Evolutionary conservation across 2,113 vertebrate species (phyloP), one percentile per base, ranked within the genome.

Genomic region (Carassius auratus): DNA sequence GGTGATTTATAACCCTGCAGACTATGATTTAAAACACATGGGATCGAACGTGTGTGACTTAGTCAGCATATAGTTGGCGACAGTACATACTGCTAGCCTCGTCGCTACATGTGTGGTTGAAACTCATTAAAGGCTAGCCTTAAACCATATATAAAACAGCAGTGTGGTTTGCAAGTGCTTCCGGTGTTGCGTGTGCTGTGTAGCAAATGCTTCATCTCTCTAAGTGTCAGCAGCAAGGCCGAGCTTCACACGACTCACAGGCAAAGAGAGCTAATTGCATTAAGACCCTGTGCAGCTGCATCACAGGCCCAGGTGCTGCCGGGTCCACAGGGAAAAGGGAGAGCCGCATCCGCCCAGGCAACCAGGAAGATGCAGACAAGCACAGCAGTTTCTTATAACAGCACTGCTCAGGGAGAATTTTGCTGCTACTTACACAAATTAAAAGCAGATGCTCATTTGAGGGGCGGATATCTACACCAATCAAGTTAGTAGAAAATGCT

Each of bases 1-100:
- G 66, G 73, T 87, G 88, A 89, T 87, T 89, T 84, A 89, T 85
- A 62, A 77, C 82, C 83, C 87, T 86, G 79, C 84, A 84, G 77
- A 71, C 82, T 69, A 73, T 76, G 81, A 88, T 88, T 88, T 85
- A 88, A 84, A 88, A 88, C 85, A 84, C 87, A 80, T 61, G 87
- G 64, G 87, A 83, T 48, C 23, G 61, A 64, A 81, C 8, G 38
- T 26, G 26, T 55, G 87, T 64, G 85, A 64, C 79, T 85, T 69
- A 66, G 55, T 88, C 64, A 81, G 78, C 59, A 30, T 66, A 81
- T 66, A 66, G n/a, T n/a, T 19, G n/a, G 14, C 23, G 52, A 81
- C 76, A 83, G 64, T 77, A 59, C 64, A 52, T 42, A 68, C 74
- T 75, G 64, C 64, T 66, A 61, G 75, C 38, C 38, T 26, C 14